These are phyloP conservation scores for Cuniculus paca DNA, from an alignment of 2,797 vertebrate genomes.

Conservation along the genomic window DNA sequence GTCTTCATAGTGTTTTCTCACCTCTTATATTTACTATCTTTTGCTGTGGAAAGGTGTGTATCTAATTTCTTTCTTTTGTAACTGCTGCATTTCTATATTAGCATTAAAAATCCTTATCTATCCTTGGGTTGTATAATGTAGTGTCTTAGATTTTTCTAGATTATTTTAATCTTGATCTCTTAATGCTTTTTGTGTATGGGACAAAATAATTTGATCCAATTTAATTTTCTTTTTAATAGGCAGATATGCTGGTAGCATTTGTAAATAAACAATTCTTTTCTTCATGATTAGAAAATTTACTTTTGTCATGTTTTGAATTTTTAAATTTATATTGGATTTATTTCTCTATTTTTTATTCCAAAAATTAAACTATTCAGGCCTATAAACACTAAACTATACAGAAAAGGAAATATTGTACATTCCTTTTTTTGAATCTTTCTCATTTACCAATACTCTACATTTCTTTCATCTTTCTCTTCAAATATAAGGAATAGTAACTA, in stretches of 20 bases:
- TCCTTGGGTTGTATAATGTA: not conserved
- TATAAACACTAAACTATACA: not conserved
- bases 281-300: not conserved
- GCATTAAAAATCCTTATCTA: constrained; percentile 33
- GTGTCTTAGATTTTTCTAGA: constrained; percentile 18
- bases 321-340: constrained; percentile 40
- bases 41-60: not conserved
- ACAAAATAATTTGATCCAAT: not conserved
- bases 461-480: not conserved
- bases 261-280: not conserved
- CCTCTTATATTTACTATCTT: not conserved
- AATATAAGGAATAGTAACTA: not conserved
- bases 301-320: constrained; percentile 10
- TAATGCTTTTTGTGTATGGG: not conserved
- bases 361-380: not conserved
- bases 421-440: constrained; percentile 9
- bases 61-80: constrained; percentile 46
- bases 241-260: not conserved
- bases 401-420: not conserved
- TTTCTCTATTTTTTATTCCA: constrained; percentile 36
- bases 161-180: constrained; percentile 10
- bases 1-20: constrained; percentile 21
- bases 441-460: not conserved
- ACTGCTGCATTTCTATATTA: constrained; percentile 17
- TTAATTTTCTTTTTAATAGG: not conserved